A percentile compares a stretch with the other conserved stretches of the same genome.
Evolutionary conservation across 2,888 invertebrate genomes (phyloP).

Genomic region (Himalopsyche anomala): DNA sequence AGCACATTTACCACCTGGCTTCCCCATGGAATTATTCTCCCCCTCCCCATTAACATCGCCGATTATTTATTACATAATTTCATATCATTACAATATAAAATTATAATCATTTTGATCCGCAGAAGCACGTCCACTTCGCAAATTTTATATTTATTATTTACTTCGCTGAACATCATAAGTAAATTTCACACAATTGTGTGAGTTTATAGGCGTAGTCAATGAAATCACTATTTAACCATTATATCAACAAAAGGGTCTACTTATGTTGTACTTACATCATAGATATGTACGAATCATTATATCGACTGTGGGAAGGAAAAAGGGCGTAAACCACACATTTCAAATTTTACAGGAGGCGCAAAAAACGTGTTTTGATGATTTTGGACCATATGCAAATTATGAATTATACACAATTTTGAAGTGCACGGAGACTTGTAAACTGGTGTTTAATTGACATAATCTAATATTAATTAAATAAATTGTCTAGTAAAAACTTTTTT

Average conservation of each 20-base stretch:
- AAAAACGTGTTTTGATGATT: no score
- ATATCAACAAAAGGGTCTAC: neutral
- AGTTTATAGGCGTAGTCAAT: neutral
- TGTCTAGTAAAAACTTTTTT: no score
- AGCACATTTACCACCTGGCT: neutral
- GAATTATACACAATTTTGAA: no score
- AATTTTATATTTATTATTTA: neutral
- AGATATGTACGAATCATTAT: no score
- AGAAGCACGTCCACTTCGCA: neutral
- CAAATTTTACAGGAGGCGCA: no score
- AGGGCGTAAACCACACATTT: no score
- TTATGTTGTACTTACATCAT: no score
- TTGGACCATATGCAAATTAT: no score
- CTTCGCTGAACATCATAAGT: neutral
- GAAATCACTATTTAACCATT: neutral
- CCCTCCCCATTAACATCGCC: neutral
- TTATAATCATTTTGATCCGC: neutral
- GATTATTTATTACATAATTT: conserved; percentile 11
- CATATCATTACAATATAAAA: conserved; percentile 17
- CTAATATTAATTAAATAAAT: no score
- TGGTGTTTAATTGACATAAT: no score
- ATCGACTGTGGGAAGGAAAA: no score
- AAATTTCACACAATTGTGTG: conserved; percentile 16
- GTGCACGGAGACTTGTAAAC: no score
- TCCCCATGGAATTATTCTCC: neutral